phyloP scores from a whole-genome alignment of 2,113 vertebrate genomes.

The Sceloporus undulatus region DNA sequence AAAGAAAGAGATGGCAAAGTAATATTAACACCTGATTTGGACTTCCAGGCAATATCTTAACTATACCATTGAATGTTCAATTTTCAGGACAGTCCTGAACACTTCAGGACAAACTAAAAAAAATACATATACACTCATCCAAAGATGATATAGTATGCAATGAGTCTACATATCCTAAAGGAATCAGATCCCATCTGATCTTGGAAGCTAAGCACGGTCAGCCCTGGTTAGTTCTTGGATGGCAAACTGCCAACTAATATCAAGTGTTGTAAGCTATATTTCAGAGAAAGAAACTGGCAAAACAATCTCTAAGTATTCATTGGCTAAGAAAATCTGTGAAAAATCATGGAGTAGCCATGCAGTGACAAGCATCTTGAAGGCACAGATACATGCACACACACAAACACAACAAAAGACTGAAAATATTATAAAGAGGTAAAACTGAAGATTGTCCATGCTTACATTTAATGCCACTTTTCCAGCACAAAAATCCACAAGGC shows the following conservation, averaged over 20 bases:
- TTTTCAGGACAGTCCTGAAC: conserved; percentile 9
- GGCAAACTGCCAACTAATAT: too few species aligned
- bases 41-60: neutral
- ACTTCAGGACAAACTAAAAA: neutral
- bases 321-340: too few species aligned
- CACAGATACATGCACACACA: too few species aligned
- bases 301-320: too few species aligned
- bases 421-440: neutral
- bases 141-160: neutral
- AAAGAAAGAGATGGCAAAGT: conserved; percentile 53
- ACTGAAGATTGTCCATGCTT: neutral
- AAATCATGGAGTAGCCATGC: too few species aligned
- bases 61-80: neutral
- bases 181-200: too few species aligned
- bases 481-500: neutral
- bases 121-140: neutral
- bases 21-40: neutral
- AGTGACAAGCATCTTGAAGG: too few species aligned
- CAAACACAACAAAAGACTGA: neutral
- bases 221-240: too few species aligned
- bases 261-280: too few species aligned
- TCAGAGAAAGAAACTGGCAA: too few species aligned
- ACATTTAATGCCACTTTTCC: neutral
- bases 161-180: too few species aligned
- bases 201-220: too few species aligned